These are phyloP conservation scores for Isurus oxyrinchus DNA, from an alignment of 2,113 vertebrate species.

Conservation along the genomic window DNA sequence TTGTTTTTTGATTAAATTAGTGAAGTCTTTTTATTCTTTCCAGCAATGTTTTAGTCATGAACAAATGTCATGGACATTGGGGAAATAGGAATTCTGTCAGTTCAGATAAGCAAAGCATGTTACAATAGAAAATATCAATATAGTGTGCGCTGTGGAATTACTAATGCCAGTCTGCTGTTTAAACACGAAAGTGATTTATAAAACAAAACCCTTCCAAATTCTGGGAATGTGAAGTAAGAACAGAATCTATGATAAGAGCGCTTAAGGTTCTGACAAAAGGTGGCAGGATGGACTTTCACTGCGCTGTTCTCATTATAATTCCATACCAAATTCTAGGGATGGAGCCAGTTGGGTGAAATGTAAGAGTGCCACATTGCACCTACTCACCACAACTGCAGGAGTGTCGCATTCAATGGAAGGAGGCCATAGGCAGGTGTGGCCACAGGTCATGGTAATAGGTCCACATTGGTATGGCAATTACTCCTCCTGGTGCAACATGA, in stretches of 20 bases:
- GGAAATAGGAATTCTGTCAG: not conserved
- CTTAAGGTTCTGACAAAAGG: not conserved
- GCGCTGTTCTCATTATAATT: not conserved
- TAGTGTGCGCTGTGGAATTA: not conserved
- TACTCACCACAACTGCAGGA: not conserved
- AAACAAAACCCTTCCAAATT: not conserved
- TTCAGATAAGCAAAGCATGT: not conserved
- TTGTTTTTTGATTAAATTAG: not conserved
- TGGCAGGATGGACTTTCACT: not conserved
- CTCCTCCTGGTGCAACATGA: not conserved
- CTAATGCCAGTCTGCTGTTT: not conserved
- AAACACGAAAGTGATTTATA: not conserved
- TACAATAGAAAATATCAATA: not conserved
- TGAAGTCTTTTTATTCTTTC: not conserved
- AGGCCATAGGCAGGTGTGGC: no score
- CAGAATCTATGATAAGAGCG: not conserved
- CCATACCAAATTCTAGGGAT: not conserved
- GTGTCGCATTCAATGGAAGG: not conserved
- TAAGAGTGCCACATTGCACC: not conserved
- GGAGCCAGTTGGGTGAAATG: not conserved
- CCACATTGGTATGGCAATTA: not conserved
- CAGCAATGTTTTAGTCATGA: not conserved
- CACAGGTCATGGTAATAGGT: not conserved
- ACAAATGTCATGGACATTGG: not conserved
- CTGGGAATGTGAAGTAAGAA: not conserved